Conservation (phyloP, 1,140 invertebrate species). For the Neodiprion lecontei region DNA sequence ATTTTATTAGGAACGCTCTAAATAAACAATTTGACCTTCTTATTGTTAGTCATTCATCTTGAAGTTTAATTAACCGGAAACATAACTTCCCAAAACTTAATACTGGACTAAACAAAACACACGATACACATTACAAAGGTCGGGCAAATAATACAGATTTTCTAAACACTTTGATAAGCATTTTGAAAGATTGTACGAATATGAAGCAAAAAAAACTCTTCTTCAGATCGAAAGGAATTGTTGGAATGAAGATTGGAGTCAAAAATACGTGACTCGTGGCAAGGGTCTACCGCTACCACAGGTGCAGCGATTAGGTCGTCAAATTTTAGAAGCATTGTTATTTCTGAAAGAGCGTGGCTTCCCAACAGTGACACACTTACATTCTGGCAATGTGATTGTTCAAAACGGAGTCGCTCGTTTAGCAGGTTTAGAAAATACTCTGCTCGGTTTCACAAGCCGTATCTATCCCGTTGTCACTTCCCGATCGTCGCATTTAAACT, state of each 20-base stretch:
- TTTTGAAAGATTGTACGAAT: too few species aligned
- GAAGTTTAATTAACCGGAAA: too few species aligned
- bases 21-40: too few species aligned
- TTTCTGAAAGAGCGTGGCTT: constrained; percentile 89
- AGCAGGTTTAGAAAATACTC: constrained; percentile 83
- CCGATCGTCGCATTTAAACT: constrained; percentile 60
- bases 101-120: too few species aligned
- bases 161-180: not conserved
- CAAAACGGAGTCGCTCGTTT: constrained; percentile 88
- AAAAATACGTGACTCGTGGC: constrained; percentile 72
- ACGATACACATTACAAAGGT: too few species aligned
- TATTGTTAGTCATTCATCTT: too few species aligned
- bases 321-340: constrained; percentile 86
- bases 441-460: constrained; percentile 79
- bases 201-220: not conserved
- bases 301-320: constrained; percentile 84
- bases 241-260: constrained; percentile 75
- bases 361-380: constrained; percentile 84
- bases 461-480: constrained; percentile 66
- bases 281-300: constrained; percentile 77
- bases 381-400: constrained; percentile 89
- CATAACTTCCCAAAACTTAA: too few species aligned
- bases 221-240: constrained; percentile 59
- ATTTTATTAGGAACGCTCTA: too few species aligned
- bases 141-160: too few species aligned